Evolutionary conservation across 1,140 invertebrate genomes (phyloP).

Genomic region (Tribolium madens): DNA sequence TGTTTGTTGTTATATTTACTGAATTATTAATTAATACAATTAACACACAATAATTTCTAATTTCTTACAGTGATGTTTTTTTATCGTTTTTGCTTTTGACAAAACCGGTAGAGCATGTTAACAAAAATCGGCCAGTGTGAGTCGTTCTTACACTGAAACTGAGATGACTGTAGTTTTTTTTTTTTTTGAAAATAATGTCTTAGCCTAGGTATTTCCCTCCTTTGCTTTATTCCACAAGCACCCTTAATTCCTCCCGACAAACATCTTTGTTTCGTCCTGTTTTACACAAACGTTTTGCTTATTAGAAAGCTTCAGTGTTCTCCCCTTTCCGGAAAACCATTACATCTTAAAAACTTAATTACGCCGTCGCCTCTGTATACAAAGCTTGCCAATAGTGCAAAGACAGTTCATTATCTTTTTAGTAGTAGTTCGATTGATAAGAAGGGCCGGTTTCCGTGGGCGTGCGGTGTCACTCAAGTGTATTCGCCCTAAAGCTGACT

Average conservation of each 20-base stretch:
- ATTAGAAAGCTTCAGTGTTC: too few species aligned
- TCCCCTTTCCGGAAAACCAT: too few species aligned
- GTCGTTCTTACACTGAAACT: too few species aligned
- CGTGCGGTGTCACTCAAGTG: slow-evolving; percentile 17
- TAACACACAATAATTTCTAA: too few species aligned
- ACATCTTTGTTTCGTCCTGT: background rate
- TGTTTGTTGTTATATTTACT: too few species aligned
- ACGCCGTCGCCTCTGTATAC: background rate
- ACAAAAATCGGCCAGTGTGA: too few species aligned
- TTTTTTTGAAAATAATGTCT: too few species aligned
- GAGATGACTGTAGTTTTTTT: too few species aligned
- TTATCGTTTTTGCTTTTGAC: too few species aligned
- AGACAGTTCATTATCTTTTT: slow-evolving; percentile 3
- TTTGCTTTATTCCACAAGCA: background rate
- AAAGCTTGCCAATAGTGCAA: background rate
- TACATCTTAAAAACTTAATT: background rate
- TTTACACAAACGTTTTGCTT: background rate
- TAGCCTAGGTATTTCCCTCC: background rate
- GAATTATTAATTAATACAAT: too few species aligned
- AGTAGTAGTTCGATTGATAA: slow-evolving; percentile 9
- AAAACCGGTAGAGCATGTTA: too few species aligned
- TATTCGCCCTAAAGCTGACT: slow-evolving; percentile 34
- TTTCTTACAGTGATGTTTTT: too few species aligned
- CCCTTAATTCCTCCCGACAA: background rate
- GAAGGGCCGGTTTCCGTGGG: background rate